These are phyloP conservation scores for Laothoe populi DNA, from an alignment of 2,888 invertebrate species.

Conservation along the genomic window DNA sequence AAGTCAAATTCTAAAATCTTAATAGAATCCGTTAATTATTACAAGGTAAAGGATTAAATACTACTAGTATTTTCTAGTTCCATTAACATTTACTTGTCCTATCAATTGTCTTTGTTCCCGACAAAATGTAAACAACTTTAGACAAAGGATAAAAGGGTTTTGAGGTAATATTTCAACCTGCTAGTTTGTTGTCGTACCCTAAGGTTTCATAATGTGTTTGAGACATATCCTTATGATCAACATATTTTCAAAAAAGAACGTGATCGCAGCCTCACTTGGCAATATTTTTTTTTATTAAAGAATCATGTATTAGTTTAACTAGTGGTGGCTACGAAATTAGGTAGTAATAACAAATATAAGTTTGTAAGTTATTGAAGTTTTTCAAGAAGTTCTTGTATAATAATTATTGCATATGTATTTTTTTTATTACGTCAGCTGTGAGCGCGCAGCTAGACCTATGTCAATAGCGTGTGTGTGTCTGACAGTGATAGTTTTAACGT, in stretches of 20 bases:
- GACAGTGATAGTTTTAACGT: too few relatives aligned
- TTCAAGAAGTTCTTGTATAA: too few relatives aligned
- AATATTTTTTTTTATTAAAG: too few relatives aligned
- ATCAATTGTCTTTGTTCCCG: background rate
- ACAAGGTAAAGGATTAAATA: background rate
- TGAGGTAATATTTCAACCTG: background rate
- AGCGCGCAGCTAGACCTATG: too few relatives aligned
- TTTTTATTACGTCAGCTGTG: too few relatives aligned
- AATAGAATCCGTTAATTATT: background rate
- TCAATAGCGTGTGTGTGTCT: too few relatives aligned
- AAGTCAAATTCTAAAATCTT: background rate
- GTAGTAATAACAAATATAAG: too few relatives aligned
- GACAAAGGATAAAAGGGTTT: constrained; percentile 4
- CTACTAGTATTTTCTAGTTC: background rate
- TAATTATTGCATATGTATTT: too few relatives aligned
- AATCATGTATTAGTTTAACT: too few relatives aligned
- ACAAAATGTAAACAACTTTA: constrained; percentile 2
- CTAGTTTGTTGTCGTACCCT: background rate
- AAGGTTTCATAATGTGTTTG: background rate
- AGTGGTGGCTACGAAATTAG: too few relatives aligned
- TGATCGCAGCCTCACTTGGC: too few relatives aligned
- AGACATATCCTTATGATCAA: background rate
- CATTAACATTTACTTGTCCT: background rate
- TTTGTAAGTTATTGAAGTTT: too few relatives aligned
- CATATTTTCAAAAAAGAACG: background rate